phyloP scores from a whole-genome alignment of 2,888 invertebrate species.

The Stenolophus ochropezus region DNA sequence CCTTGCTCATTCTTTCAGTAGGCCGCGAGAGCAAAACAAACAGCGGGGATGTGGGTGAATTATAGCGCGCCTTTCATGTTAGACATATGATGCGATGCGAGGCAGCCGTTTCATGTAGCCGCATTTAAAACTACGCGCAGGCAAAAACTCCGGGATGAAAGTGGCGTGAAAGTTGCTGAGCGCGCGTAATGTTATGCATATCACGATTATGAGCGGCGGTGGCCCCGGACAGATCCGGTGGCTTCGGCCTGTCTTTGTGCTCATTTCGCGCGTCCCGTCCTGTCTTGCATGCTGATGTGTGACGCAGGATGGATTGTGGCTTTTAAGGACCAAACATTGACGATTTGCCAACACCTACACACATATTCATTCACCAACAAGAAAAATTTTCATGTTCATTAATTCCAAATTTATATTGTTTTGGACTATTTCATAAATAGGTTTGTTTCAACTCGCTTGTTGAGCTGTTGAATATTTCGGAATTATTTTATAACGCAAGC shows the following conservation, averaged over 20 bases:
- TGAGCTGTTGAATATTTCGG: too few species aligned
- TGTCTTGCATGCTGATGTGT: conserved; percentile 31
- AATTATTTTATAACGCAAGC: too few species aligned
- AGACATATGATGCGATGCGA: conserved; percentile 7
- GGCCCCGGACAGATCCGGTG: neutral
- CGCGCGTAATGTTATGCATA: conserved; percentile 48
- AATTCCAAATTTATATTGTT: too few species aligned
- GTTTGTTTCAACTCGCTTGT: too few species aligned
- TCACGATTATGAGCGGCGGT: conserved; percentile 42
- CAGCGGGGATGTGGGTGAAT: conserved; percentile 10
- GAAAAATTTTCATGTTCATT: too few species aligned
- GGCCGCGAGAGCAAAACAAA: conserved; percentile 5
- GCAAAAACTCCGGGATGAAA: conserved; percentile 28
- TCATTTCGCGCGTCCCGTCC: neutral
- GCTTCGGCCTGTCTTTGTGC: conserved; percentile 26
- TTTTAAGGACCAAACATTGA: neutral
- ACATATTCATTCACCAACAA: too few species aligned
- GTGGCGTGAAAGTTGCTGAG: conserved; percentile 41
- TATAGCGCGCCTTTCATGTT: conserved; percentile 28
- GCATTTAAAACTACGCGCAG: conserved; percentile 39
- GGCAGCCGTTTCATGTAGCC: conserved; percentile 16
- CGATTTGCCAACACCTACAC: neutral
- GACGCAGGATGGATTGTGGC: conserved; percentile 17
- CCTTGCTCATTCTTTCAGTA: neutral
- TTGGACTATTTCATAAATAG: too few species aligned